A percentile compares a stretch with the other conserved stretches of the same genome.
Evolutionary conservation across 1,140 invertebrate genomes (phyloP).

Genomic region (Drosophila jambulina): DNA sequence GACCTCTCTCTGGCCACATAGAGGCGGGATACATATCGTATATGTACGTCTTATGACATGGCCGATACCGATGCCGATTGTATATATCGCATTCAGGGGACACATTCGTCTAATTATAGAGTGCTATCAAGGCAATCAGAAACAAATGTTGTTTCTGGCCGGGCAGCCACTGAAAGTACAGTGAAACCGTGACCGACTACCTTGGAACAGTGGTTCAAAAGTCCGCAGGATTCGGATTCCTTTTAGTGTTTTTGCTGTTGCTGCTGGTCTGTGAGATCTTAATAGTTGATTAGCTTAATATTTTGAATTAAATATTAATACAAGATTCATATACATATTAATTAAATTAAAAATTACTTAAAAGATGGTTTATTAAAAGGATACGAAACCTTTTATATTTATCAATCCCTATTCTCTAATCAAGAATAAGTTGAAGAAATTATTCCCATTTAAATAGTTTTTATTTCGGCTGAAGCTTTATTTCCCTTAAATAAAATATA

Average conservation of each 20-base stretch:
- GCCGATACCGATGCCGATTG: conserved; percentile 16
- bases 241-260: neutral
- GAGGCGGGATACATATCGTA: conserved; percentile 31
- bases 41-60: conserved; percentile 59
- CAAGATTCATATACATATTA: neutral
- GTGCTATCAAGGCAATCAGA: conserved; percentile 59
- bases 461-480: neutral
- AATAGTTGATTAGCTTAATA: neutral
- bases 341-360: neutral
- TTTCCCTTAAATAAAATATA: no score
- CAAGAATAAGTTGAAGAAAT: neutral
- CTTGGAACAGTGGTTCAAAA: neutral
- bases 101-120: conserved; percentile 65
- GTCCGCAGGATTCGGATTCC: neutral
- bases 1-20: conserved; percentile 29
- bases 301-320: neutral
- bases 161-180: conserved; percentile 15
- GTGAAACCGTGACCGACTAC: conserved; percentile 14
- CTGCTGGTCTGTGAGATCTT: neutral
- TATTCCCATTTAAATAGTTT: neutral
- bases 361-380: neutral
- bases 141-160: conserved; percentile 37
- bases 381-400: neutral
- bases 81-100: conserved; percentile 42
- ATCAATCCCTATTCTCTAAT: neutral